Base-by-base conservation (phyloP, 2,113 vertebrate species). In the Eurypyga helias region DNA sequence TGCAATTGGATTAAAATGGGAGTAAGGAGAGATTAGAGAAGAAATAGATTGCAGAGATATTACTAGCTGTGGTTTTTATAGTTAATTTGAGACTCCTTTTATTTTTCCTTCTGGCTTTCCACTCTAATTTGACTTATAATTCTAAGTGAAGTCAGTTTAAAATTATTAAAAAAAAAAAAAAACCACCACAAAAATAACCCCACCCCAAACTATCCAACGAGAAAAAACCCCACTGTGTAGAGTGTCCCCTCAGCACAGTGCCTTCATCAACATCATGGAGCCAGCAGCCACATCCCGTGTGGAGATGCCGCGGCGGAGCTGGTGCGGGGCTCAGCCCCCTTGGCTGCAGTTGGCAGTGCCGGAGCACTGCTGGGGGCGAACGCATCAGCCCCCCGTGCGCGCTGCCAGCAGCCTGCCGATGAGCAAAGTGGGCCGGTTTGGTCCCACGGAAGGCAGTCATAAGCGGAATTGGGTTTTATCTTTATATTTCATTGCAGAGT, bases 81-180 rank as follows among this genome's bases (percentile, higher is more conserved):
- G 80, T 94, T 95, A 96, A 96, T 92, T 72, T 94, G 86, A 86
- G 85, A 92, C 89, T 81, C 60, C 18, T 34, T 76, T 94, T 71
- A 55, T 70, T 98, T 89, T 97, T 95, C 89, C 31, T 87, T 46
- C 87, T 86, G 84, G 24, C 55, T 96, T 98, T 97, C 87, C 57
- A 51, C 81, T 97, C 70, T 92, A 93, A 71, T 92, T 85, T 78
- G 82, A 83, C 58, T 96, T 93, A 49, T 43, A 95, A 94, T 96
- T 83, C 19, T 75, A 91, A 97, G 49, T 8, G 25, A 96, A 96
- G 51, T 91, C 92, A 91, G 61, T 78, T 97, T 78, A 91, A 90
- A 95, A 92, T 77, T 41, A 73, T 41, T 45, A 45, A 4, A 52
- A 10, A 82, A 62, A 21, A 8, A 49, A 46, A 6, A 1, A n/a